These are phyloP conservation scores for Andrena dorsata DNA, from an alignment of 2,888 invertebrate species.

Conservation along the genomic window DNA sequence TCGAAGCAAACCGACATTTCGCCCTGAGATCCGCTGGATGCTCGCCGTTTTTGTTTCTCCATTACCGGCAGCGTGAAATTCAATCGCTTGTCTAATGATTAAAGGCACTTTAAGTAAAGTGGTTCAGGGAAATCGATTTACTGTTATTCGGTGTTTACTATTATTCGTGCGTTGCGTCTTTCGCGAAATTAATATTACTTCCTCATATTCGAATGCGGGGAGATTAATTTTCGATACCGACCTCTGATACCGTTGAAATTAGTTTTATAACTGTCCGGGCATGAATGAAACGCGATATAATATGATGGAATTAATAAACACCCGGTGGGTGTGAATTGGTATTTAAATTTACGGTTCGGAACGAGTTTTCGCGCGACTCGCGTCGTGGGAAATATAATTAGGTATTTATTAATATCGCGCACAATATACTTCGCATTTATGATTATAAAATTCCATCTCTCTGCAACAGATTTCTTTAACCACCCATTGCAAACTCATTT, in stretches of 20 bases:
- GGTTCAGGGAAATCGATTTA: slow-evolving; percentile 3
- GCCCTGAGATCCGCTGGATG: neutral
- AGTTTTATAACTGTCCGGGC: slow-evolving; percentile 33
- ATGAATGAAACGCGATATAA: neutral
- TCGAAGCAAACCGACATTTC: neutral
- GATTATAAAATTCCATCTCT: too few relatives aligned
- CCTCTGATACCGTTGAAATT: slow-evolving; percentile 25
- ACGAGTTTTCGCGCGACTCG: neutral
- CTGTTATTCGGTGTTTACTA: neutral
- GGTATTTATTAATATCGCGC: neutral
- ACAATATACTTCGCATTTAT: neutral
- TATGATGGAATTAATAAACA: slow-evolving; percentile 40
- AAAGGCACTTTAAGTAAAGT: neutral
- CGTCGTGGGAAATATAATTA: neutral
- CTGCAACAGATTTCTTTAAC: too few relatives aligned
- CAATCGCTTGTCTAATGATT: too few relatives aligned
- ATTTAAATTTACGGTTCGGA: slow-evolving; percentile 17
- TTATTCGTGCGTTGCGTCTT: neutral
- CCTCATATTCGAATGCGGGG: neutral
- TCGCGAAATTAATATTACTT: neutral
- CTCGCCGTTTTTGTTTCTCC: neutral
- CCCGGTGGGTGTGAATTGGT: neutral
- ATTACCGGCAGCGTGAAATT: neutral
- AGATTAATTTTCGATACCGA: neutral
- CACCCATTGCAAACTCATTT: too few relatives aligned